A percentile compares a stretch with the other conserved stretches of the same genome.
phyloP scores from a whole-genome alignment of 1,140 invertebrate species.

The Apis laboriosa region DNA sequence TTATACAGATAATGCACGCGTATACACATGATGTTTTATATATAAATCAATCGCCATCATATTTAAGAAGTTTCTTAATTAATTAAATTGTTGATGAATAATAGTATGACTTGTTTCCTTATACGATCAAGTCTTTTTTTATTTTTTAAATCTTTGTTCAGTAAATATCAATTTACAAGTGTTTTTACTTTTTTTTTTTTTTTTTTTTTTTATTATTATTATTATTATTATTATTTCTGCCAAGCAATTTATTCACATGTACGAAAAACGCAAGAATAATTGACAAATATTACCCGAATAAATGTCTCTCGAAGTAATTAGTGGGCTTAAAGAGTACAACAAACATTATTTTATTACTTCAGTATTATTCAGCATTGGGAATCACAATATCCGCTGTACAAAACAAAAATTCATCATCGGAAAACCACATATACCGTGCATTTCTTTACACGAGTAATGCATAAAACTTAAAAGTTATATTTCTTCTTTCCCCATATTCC shows the following conservation, averaged over 20 bases:
- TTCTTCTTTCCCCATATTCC: slow-evolving; percentile 51
- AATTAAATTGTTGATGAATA: slow-evolving; percentile 9
- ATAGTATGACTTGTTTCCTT: slow-evolving; percentile 1
- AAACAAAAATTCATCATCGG: slow-evolving; percentile 75
- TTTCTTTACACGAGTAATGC: slow-evolving; percentile 53
- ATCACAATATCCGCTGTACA: slow-evolving; percentile 77
- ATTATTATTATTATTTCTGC: neutral
- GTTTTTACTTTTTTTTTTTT: neutral
- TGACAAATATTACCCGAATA: slow-evolving; percentile 25
- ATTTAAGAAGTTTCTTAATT: neutral
- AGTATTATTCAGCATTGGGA: slow-evolving; percentile 69
- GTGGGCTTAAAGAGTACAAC: slow-evolving; percentile 40
- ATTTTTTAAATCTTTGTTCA: slow-evolving; percentile 14
- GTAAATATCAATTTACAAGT: slow-evolving; percentile 28
- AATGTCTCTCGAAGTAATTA: slow-evolving; percentile 17
- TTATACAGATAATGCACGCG: slow-evolving; percentile 23
- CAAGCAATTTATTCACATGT: neutral
- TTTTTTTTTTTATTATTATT: neutral
- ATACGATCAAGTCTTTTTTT: slow-evolving; percentile 28
- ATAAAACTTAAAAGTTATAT: slow-evolving; percentile 69
- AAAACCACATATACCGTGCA: slow-evolving; percentile 66
- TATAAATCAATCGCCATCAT: neutral
- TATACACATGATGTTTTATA: slow-evolving; percentile 19
- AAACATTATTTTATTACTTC: slow-evolving; percentile 48
- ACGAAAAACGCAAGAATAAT: slow-evolving; percentile 40